These are phyloP conservation scores for Pseudoips prasinana DNA, from an alignment of 2,888 invertebrate genomes.

Conservation along the genomic window DNA sequence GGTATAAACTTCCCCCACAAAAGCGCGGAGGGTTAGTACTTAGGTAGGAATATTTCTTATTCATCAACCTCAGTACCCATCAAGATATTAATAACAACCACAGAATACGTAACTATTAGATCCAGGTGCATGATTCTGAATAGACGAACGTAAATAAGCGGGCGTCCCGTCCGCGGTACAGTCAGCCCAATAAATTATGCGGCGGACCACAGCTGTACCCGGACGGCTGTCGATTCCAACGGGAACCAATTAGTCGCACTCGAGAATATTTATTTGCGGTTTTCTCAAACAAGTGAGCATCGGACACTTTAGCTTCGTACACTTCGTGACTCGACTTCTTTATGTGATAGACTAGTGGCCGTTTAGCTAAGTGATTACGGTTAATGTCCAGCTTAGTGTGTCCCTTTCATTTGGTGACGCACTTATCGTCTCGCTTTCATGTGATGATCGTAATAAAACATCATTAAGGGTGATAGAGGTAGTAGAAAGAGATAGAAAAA, in stretches of 20 bases:
- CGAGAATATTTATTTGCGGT: conserved; percentile 78
- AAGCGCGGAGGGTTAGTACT: too few species aligned
- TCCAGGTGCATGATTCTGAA: conserved; percentile 37
- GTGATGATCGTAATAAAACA: conserved; percentile 19
- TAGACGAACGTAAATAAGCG: conserved; percentile 43
- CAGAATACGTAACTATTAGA: conserved; percentile 35
- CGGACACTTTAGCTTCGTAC: conserved; percentile 52
- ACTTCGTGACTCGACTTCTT: conserved; percentile 57
- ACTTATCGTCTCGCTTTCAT: conserved; percentile 21
- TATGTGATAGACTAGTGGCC: conserved; percentile 40
- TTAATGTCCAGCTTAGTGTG: conserved; percentile 33
- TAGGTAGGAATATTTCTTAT: conserved; percentile 22
- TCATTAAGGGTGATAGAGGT: conserved; percentile 6
- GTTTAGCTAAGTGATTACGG: conserved; percentile 38
- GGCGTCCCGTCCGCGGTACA: conserved; percentile 41
- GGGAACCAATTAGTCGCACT: conserved; percentile 77
- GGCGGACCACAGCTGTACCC: conserved; percentile 62
- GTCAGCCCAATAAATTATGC: conserved; percentile 73
- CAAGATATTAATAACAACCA: conserved; percentile 29
- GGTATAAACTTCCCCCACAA: too few species aligned
- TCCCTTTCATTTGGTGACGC: conserved; percentile 29
- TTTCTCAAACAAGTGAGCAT: conserved; percentile 65
- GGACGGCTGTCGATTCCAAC: conserved; percentile 73
- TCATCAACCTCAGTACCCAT: conserved; percentile 25
- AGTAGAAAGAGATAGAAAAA: too few species aligned